phyloP scores from a whole-genome alignment of 2,797 vertebrate genomes.

The Danio albolineatus region DNA sequence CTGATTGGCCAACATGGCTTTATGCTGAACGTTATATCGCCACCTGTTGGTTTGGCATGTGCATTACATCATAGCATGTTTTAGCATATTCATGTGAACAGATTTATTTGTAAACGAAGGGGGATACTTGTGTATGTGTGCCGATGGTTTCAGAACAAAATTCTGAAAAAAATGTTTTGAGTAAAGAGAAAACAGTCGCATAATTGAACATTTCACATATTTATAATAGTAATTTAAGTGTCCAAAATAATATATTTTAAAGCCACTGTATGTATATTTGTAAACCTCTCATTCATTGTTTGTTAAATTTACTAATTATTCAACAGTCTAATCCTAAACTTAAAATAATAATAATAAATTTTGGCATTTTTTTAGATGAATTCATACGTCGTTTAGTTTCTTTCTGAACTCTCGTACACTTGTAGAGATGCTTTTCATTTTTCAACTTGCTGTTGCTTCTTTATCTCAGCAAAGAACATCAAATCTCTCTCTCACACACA shows the following conservation, averaged over 20 bases:
- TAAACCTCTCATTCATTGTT: not conserved
- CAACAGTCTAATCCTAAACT: not conserved
- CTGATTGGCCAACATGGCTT: too few relatives aligned
- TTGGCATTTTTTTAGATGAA: conserved; percentile 9
- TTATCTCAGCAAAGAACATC: not conserved
- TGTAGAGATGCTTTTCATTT: not conserved
- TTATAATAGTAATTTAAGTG: not conserved
- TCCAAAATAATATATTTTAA: not conserved
- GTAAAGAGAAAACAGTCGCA: not conserved
- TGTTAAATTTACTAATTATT: not conserved
- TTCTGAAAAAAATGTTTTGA: too few relatives aligned
- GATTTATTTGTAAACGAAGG: too few relatives aligned
- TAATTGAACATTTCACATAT: not conserved
- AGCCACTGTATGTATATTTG: not conserved
- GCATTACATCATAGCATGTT: too few relatives aligned
- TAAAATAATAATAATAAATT: not conserved
- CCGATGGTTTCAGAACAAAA: too few relatives aligned
- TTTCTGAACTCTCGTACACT: not conserved
- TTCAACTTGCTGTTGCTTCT: not conserved
- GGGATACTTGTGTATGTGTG: too few relatives aligned
- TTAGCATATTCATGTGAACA: too few relatives aligned
- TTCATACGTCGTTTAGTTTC: not conserved
- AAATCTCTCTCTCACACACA: conserved; percentile 12
- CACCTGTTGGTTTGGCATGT: too few relatives aligned
- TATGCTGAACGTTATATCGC: too few relatives aligned